phyloP scores from a whole-genome alignment of 2,888 invertebrate genomes.

The Brachynemurus nebulosus region DNA sequence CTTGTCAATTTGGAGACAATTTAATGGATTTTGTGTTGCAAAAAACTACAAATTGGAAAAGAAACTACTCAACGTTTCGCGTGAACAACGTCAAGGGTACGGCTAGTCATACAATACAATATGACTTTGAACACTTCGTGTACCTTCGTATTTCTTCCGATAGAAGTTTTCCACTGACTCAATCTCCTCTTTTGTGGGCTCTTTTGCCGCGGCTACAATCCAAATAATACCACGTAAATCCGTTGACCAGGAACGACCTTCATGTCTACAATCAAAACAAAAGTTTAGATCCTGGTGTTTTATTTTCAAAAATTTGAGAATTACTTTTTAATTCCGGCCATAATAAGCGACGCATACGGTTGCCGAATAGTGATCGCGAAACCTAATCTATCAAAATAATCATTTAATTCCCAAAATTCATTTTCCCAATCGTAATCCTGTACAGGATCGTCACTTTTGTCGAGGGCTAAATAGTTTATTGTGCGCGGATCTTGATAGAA shows the following conservation, averaged over 20 bases:
- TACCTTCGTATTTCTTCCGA: conserved; percentile 48
- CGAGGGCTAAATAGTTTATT: not conserved
- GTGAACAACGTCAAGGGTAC: too few species aligned
- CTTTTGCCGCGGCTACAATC: conserved; percentile 81
- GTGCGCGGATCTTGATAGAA: not conserved
- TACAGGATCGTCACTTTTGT: too few species aligned
- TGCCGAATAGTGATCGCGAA: conserved; percentile 90
- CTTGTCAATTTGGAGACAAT: too few species aligned
- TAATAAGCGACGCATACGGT: conserved; percentile 85
- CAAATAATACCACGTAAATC: conserved; percentile 84
- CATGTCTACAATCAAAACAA: conserved; percentile 46
- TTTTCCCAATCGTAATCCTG: not conserved
- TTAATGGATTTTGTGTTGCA: too few species aligned
- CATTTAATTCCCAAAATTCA: conserved; percentile 61
- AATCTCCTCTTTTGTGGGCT: conserved; percentile 54
- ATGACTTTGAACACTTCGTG: conserved; percentile 1
- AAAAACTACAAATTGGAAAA: too few species aligned
- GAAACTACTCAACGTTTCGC: too few species aligned
- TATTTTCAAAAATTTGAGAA: conserved; percentile 16
- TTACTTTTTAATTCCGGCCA: conserved; percentile 85
- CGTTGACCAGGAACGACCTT: conserved; percentile 89
- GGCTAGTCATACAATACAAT: not conserved
- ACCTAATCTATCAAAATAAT: conserved; percentile 41
- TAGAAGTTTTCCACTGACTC: conserved; percentile 57
- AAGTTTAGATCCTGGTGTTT: not conserved